phyloP scores from a whole-genome alignment of 2,113 vertebrate species.

The Vanacampus margaritifer region DNA sequence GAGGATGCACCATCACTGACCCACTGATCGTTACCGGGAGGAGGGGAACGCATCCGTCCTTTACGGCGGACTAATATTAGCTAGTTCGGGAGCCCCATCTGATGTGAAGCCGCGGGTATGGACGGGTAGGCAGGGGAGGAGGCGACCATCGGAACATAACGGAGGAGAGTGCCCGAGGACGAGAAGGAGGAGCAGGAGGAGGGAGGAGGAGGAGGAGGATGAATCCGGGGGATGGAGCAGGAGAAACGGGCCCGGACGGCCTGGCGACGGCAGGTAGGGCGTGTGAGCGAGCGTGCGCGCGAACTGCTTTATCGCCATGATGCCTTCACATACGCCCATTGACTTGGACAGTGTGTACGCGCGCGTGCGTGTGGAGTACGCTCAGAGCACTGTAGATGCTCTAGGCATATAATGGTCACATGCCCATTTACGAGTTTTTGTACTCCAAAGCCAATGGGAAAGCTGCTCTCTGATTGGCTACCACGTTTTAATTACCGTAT shows the following conservation, averaged over 20 bases:
- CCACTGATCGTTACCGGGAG: constrained; percentile 41
- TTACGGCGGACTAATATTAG: constrained; percentile 3
- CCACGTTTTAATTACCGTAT: not conserved
- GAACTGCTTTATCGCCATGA: constrained; percentile 61
- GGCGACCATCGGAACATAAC: constrained; percentile 42
- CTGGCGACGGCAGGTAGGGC: constrained; percentile 61
- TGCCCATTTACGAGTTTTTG: constrained; percentile 16
- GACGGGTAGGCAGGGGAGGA: constrained; percentile 52
- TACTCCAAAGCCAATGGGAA: not conserved
- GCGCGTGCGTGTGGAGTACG: constrained; percentile 1
- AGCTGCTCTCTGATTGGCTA: constrained; percentile 23
- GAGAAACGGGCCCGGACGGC: constrained; percentile 68
- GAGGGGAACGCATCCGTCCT: constrained; percentile 32
- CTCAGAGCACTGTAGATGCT: not conserved
- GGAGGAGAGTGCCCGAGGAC: constrained; percentile 45
- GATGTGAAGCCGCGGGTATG: constrained; percentile 52
- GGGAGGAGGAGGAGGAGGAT: constrained; percentile 48
- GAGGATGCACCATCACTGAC: constrained; percentile 58
- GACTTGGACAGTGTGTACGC: constrained; percentile 25
- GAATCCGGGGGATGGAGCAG: constrained; percentile 63
- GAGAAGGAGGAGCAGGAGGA: constrained; percentile 29
- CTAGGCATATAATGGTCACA: constrained; percentile 3
- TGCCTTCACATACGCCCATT: constrained; percentile 68
- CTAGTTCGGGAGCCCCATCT: constrained; percentile 24
- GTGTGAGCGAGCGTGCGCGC: constrained; percentile 32